These are phyloP conservation scores for Dryobates pubescens DNA, from an alignment of 2,797 vertebrate genomes.

Conservation along the genomic window DNA sequence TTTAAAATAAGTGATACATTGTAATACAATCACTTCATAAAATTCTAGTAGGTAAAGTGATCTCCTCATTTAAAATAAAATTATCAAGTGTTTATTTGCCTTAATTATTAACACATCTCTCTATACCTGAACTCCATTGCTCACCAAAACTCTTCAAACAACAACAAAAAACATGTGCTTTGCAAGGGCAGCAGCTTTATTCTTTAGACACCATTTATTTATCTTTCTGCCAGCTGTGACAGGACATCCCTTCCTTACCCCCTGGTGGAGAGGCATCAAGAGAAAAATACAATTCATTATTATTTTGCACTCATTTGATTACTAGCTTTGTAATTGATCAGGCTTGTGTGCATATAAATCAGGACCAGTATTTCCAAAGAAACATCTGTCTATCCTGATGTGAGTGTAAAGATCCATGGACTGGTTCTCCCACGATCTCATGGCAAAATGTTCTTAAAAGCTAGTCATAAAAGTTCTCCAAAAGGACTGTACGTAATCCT, in stretches of 20 bases:
- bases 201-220: background rate
- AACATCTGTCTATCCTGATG: background rate
- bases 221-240: background rate
- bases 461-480: background rate
- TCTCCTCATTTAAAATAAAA: background rate
- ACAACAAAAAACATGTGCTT: accelerated
- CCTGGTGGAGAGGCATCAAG: background rate
- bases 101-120: background rate
- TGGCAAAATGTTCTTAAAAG: background rate
- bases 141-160: background rate
- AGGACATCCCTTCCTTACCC: background rate
- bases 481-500: background rate
- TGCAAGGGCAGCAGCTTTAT: background rate
- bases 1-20: accelerated
- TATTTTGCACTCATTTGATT: too few species aligned
- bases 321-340: background rate
- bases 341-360: background rate
- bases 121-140: accelerated
- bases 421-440: background rate
- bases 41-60: background rate
- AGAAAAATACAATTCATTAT: accelerated
- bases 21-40: background rate
- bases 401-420: accelerated
- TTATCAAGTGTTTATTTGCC: background rate
- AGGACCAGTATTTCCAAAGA: background rate